phyloP scores from a whole-genome alignment of 2,113 vertebrate genomes.

The Cephalophus harveyi region DNA sequence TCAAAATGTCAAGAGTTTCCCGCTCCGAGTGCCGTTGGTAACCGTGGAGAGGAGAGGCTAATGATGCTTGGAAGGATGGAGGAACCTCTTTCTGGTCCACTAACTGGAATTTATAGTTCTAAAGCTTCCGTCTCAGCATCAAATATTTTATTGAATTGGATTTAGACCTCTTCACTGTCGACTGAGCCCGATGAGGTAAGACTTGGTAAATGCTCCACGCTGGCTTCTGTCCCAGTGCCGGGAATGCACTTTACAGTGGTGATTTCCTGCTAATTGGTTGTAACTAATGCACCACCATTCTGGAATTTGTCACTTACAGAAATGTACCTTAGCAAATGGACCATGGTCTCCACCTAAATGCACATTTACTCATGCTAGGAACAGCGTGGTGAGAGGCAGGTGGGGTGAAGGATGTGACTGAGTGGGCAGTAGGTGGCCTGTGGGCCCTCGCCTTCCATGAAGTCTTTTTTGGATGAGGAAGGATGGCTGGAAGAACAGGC shows the following conservation, averaged over 20 bases:
- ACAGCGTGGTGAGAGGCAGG: background rate
- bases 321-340: conserved; percentile 50
- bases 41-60: background rate
- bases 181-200: background rate
- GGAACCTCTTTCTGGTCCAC: background rate
- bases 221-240: conserved; percentile 30
- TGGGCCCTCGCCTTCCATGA: rapidly evolving
- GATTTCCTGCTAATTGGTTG: conserved; percentile 58
- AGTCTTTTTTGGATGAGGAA: background rate
- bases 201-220: background rate
- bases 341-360: conserved; percentile 43
- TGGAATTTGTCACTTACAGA: conserved; percentile 43
- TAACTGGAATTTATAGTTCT: background rate
- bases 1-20: background rate
- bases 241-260: background rate
- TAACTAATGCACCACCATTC: conserved; percentile 48
- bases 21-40: rapidly evolving
- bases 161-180: background rate
- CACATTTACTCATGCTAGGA: background rate
- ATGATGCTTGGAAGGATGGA: background rate
- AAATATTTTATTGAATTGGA: background rate
- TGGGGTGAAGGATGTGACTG: background rate
- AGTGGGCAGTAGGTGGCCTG: background rate
- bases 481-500: rapidly evolving
- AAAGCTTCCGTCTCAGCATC: background rate